phyloP scores from a whole-genome alignment of 1,140 invertebrate genomes.

The Zaprionus capensis region DNA sequence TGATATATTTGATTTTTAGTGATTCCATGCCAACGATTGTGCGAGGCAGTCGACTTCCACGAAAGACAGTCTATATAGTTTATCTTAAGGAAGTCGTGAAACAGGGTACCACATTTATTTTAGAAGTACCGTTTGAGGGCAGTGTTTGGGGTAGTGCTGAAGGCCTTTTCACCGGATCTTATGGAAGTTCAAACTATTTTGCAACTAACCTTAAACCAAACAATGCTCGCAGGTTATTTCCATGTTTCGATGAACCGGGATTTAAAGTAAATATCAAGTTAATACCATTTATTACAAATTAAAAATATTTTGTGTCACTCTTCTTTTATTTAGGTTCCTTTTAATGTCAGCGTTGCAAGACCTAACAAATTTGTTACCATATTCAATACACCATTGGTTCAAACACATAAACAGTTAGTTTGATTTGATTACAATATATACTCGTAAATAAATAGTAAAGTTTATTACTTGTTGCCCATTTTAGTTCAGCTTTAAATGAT shows the following conservation, averaged over 20 bases:
- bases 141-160: conserved; percentile 86
- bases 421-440: neutral
- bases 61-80: conserved; percentile 86
- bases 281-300: neutral
- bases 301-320: neutral
- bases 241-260: conserved; percentile 96
- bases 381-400: conserved; percentile 87
- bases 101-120: conserved; percentile 84
- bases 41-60: conserved; percentile 83
- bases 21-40: conserved; percentile 34
- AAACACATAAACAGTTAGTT: conserved; percentile 87
- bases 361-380: conserved; percentile 86
- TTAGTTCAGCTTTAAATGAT: conserved; percentile 47
- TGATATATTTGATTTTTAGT: conserved; percentile 4
- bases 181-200: conserved; percentile 86
- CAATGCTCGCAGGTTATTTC: conserved; percentile 93
- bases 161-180: conserved; percentile 87
- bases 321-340: conserved; percentile 85
- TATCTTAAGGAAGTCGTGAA: conserved; percentile 86
- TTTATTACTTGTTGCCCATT: neutral
- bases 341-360: conserved; percentile 88
- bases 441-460: neutral
- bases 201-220: conserved; percentile 92
- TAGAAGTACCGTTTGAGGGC: conserved; percentile 87
- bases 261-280: conserved; percentile 86